phyloP scores from a whole-genome alignment of 1,140 invertebrate species.

The Ips typographus region DNA sequence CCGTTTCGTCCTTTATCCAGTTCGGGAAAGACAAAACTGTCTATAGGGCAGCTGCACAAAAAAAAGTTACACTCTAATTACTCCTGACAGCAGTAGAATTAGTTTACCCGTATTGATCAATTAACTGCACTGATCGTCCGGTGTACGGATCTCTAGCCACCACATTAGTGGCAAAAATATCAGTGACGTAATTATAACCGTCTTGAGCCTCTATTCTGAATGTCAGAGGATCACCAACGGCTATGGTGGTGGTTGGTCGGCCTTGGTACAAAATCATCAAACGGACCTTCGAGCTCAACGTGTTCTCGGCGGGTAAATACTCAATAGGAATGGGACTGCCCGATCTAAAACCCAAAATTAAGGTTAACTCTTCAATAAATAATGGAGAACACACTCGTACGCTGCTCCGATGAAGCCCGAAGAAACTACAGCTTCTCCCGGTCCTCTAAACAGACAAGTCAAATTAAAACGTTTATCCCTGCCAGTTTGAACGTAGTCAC shows the following conservation, averaged over 20 bases:
- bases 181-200: conserved; percentile 83
- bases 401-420: conserved; percentile 91
- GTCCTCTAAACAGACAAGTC: conserved; percentile 86
- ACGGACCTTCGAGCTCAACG: conserved; percentile 82
- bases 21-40: conserved; percentile 89
- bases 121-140: conserved; percentile 83
- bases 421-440: conserved; percentile 88
- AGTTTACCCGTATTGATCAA: conserved; percentile 82
- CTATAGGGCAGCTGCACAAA: conserved; percentile 78
- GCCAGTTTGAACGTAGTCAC: conserved; percentile 88
- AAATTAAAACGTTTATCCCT: conserved; percentile 89
- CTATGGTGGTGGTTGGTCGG: conserved; percentile 87
- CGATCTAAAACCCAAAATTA: conserved; percentile 58
- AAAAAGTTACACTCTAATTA: neutral
- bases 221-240: conserved; percentile 89
- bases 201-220: conserved; percentile 87
- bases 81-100: neutral
- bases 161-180: conserved; percentile 92
- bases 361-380: neutral
- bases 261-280: conserved; percentile 85
- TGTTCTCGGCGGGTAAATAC: conserved; percentile 87
- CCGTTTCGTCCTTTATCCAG: conserved; percentile 81
- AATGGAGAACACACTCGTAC: conserved; percentile 44
- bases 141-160: conserved; percentile 92
- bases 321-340: conserved; percentile 90